phyloP scores from a whole-genome alignment of 2,888 invertebrate genomes.

The Drosophila sordidapex region DNA sequence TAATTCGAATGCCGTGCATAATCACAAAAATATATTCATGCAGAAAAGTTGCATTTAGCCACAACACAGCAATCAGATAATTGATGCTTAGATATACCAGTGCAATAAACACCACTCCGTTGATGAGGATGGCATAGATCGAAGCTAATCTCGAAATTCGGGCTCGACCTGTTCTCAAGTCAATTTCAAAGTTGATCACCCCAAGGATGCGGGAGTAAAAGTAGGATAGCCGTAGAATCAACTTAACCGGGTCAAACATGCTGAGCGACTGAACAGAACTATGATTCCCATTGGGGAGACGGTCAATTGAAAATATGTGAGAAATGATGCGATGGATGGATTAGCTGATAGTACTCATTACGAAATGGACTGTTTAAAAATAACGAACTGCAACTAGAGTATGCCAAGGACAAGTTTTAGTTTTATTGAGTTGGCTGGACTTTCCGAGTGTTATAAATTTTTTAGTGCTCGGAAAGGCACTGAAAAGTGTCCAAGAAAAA shows the following conservation, averaged over 20 bases:
- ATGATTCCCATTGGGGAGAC: neutral
- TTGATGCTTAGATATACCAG: neutral
- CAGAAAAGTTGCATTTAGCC: conserved; percentile 12
- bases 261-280: conserved; percentile 30
- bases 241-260: conserved; percentile 47
- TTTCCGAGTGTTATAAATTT: neutral
- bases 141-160: conserved; percentile 27
- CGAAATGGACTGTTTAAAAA: conserved; percentile 9
- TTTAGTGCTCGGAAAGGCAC: neutral
- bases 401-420: neutral
- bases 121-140: conserved; percentile 32
- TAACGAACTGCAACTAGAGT: neutral
- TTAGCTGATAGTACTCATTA: conserved; percentile 21
- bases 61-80: neutral
- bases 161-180: conserved; percentile 42
- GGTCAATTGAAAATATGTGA: neutral
- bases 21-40: conserved; percentile 53
- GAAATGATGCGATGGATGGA: conserved; percentile 8
- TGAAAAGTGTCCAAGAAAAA: neutral
- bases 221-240: conserved; percentile 50
- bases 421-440: no score
- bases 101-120: conserved; percentile 9
- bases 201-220: conserved; percentile 52
- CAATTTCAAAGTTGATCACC: conserved; percentile 55
- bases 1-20: conserved; percentile 24